Evolutionary conservation across 1,140 invertebrate genomes (phyloP).

Genomic region (Neodiprion fabricii): DNA sequence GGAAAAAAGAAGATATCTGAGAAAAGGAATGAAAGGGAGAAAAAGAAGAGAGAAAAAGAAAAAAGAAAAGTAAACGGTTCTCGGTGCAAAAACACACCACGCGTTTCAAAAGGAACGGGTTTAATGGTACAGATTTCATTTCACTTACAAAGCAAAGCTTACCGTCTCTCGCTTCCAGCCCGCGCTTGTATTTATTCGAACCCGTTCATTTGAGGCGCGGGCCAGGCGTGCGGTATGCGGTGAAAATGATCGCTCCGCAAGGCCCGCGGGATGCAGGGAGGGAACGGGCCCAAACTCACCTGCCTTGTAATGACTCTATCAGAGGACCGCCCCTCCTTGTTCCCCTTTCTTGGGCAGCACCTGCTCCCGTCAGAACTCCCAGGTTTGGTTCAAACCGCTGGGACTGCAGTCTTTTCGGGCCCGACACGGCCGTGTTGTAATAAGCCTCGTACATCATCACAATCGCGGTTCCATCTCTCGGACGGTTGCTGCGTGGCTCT

Average conservation of each 20-base stretch:
- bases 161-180: background rate
- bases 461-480: background rate
- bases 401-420: background rate
- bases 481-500: too few species aligned
- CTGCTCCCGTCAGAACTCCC: background rate
- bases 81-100: too few species aligned
- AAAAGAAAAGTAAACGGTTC: too few species aligned
- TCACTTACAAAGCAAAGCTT: background rate
- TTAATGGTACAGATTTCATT: constrained; percentile 6
- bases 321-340: background rate
- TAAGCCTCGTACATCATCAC: background rate
- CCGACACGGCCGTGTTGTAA: background rate
- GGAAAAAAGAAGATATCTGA: too few species aligned
- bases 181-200: too few species aligned
- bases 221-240: background rate
- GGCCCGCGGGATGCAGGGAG: background rate
- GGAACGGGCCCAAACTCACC: background rate
- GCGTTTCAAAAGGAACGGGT: too few species aligned
- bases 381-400: background rate
- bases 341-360: background rate
- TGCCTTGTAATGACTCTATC: constrained; percentile 7
- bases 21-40: too few species aligned
- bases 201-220: background rate
- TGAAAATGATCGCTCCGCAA: background rate
- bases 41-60: too few species aligned